Percentiles rank a stretch among this genome's conserved stretches.
Evolutionary conservation across 2,797 vertebrate genomes (phyloP).

Genomic region (Lates japonicus): DNA sequence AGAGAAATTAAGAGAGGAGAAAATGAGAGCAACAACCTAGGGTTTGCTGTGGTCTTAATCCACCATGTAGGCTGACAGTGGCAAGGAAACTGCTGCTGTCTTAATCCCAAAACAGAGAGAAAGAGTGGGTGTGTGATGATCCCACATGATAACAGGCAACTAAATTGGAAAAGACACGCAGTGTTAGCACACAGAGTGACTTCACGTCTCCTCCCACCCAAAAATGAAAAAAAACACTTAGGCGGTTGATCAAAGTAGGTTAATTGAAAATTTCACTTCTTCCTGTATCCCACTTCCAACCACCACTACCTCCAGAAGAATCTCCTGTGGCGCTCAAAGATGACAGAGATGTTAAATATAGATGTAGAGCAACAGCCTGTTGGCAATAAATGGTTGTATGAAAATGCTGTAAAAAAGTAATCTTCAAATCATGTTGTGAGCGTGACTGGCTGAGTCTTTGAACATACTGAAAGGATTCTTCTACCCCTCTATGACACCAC

Average conservation of each 20-base stretch:
- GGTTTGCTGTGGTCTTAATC: conserved; percentile 65
- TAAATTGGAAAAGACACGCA: conserved; percentile 66
- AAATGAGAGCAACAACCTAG: conserved; percentile 55
- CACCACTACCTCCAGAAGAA: conserved; percentile 52
- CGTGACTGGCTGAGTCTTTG: conserved; percentile 63
- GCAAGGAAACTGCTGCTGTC: conserved; percentile 47
- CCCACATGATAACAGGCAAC: conserved; percentile 63
- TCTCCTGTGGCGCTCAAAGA: conserved; percentile 56
- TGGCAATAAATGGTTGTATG: conserved; percentile 56
- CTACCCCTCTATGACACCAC: conserved; percentile 35
- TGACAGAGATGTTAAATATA: conserved; percentile 74
- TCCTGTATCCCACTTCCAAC: conserved; percentile 27
- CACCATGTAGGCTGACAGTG: conserved; percentile 59
- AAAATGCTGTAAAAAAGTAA: conserved; percentile 61
- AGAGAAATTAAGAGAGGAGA: conserved; percentile 41
- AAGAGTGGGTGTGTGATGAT: conserved; percentile 70
- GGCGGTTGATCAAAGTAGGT: conserved; percentile 70
- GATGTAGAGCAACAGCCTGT: conserved; percentile 68
- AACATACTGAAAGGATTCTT: conserved; percentile 46
- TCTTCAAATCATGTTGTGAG: conserved; percentile 71
- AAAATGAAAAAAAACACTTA: conserved; percentile 51
- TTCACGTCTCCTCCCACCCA: conserved; percentile 40
- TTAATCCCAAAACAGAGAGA: conserved; percentile 64
- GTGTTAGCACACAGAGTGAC: conserved; percentile 39
- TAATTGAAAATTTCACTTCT: conserved; percentile 77